phyloP scores from a whole-genome alignment of 92 coral and sea anemone genomes.

The Meandrina meandrites region DNA sequence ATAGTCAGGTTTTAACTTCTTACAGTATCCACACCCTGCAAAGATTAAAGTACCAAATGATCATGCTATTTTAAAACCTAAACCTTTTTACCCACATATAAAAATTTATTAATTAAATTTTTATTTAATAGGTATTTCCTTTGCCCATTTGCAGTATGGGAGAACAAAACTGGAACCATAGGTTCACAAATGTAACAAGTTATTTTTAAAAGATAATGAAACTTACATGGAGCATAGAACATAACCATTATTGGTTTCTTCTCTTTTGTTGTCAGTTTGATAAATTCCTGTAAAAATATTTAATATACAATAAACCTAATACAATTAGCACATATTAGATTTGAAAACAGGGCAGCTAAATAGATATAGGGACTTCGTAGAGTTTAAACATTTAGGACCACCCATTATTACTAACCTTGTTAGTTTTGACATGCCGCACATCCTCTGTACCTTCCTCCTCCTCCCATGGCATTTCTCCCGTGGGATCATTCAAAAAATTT shows the following conservation, averaged over 20 bases:
- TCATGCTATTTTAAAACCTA: neutral
- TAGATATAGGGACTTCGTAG: neutral
- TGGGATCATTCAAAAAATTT: slow-evolving; percentile 88
- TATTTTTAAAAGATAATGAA: neutral
- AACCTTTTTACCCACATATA: neutral
- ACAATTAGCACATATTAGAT: no score
- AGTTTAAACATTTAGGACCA: neutral
- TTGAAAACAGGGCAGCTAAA: neutral
- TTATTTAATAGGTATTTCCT: no score
- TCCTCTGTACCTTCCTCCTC: slow-evolving; percentile 91
- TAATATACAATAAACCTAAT: neutral
- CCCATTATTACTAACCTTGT: slow-evolving; percentile 43
- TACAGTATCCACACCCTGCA: slow-evolving; percentile 98
- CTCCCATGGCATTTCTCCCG: slow-evolving; percentile 98
- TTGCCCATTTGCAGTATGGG: no score
- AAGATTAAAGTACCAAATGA: neutral
- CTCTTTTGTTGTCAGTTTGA: slow-evolving; percentile 75
- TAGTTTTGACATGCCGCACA: slow-evolving; percentile 77
- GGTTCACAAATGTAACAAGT: no score
- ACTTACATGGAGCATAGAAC: slow-evolving; percentile 98
- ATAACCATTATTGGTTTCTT: slow-evolving; percentile 82
- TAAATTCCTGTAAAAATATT: slow-evolving; percentile 70
- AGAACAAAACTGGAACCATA: no score
- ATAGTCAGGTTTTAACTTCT: slow-evolving; percentile 91
- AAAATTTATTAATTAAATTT: no score